phyloP scores from a whole-genome alignment of 2,888 invertebrate species.

The Macaria liturata region DNA sequence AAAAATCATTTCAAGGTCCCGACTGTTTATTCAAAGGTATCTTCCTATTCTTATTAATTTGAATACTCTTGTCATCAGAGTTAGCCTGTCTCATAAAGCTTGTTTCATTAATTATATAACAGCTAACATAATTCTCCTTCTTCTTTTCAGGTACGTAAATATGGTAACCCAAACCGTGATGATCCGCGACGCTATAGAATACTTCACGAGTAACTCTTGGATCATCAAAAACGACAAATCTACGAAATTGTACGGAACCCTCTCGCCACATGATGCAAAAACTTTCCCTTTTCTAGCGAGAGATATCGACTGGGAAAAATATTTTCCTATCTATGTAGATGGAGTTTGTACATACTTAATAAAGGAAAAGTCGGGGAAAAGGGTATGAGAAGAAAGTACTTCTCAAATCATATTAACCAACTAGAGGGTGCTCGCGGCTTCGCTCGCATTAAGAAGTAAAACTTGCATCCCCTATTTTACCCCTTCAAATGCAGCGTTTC shows the following conservation, averaged over 20 bases:
- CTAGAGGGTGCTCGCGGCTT: too few relatives aligned
- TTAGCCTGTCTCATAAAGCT: too few relatives aligned
- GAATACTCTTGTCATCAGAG: too few relatives aligned
- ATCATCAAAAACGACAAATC: slow-evolving; percentile 5
- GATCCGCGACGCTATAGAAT: not conserved
- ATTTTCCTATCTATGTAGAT: not conserved
- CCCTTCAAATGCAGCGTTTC: too few relatives aligned
- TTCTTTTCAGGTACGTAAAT: slow-evolving; percentile 9
- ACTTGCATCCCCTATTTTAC: too few relatives aligned
- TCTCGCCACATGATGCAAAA: not conserved
- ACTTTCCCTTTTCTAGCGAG: slow-evolving; percentile 6
- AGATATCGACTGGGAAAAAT: slow-evolving; percentile 4
- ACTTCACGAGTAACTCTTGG: slow-evolving; percentile 5
- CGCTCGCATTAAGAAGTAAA: too few relatives aligned
- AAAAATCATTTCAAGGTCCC: too few relatives aligned
- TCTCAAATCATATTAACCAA: too few relatives aligned
- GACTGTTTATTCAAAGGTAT: too few relatives aligned
- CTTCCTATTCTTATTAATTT: too few relatives aligned
- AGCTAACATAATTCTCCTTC: not conserved
- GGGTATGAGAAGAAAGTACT: not conserved
- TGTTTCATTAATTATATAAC: too few relatives aligned
- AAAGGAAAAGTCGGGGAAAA: too few relatives aligned
- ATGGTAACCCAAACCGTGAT: not conserved
- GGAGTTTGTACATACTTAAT: not conserved
- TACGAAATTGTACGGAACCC: not conserved